These are phyloP conservation scores for Psephotus haematonotus DNA, from an alignment of 2,113 vertebrate species.

Conservation along the genomic window DNA sequence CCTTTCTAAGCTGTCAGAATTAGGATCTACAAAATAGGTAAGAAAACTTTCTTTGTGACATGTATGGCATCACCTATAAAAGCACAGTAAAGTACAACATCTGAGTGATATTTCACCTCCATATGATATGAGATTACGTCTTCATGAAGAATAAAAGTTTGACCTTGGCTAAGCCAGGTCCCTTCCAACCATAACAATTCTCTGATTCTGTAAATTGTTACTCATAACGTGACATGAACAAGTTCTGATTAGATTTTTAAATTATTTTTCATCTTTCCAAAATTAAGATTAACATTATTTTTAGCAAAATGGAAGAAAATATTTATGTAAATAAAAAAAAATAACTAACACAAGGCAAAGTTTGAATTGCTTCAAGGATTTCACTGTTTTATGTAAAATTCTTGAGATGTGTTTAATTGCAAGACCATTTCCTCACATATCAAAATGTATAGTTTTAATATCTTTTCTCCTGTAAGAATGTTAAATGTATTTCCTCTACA, in stretches of 20 bases:
- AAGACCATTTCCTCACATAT: not conserved
- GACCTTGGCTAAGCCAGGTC: not conserved
- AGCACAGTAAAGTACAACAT: not conserved
- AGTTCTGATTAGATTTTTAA: not conserved
- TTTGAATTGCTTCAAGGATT: not conserved
- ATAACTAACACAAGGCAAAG: not conserved
- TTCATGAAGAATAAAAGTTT: not conserved
- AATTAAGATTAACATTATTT: not conserved
- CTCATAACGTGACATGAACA: not conserved
- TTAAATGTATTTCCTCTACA: not conserved
- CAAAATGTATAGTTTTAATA: not conserved
- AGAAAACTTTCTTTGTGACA: not conserved
- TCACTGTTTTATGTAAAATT: not conserved
- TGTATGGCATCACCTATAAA: not conserved
- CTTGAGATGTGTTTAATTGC: not conserved
- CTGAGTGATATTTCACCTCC: not conserved
- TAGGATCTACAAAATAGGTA: not conserved
- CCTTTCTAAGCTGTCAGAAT: not conserved
- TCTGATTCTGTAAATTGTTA: not conserved
- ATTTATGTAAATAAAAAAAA: not conserved
- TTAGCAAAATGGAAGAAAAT: not conserved
- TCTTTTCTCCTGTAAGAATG: not conserved
- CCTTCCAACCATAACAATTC: not conserved
- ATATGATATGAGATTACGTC: not conserved
- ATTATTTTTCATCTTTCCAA: not conserved